These are phyloP conservation scores for Calonectris borealis DNA, from an alignment of 2,113 vertebrate species.

Conservation along the genomic window DNA sequence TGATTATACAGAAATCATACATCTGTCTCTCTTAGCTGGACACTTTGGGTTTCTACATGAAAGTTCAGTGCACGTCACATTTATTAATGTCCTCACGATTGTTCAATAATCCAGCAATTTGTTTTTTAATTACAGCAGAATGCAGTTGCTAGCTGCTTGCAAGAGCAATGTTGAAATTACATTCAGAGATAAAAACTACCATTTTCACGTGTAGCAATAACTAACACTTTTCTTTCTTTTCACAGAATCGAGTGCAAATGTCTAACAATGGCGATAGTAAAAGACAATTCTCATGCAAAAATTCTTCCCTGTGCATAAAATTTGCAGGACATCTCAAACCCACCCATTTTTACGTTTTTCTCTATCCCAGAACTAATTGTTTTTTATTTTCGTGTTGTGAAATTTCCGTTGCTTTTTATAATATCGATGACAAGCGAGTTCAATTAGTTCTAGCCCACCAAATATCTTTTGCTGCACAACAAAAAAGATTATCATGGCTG, in stretches of 20 bases:
- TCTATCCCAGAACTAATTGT: background rate
- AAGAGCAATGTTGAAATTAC: slow-evolving; percentile 56
- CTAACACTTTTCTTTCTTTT: slow-evolving; percentile 41
- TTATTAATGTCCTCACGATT: slow-evolving; percentile 32
- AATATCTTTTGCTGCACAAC: slow-evolving; percentile 83
- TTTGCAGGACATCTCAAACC: slow-evolving; percentile 1
- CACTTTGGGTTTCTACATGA: background rate
- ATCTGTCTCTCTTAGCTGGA: background rate
- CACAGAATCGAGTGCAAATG: slow-evolving; percentile 66
- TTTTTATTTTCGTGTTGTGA: slow-evolving; percentile 68
- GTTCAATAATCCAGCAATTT: slow-evolving; percentile 60
- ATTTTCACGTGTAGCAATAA: slow-evolving; percentile 26
- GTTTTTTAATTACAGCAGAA: slow-evolving; percentile 38
- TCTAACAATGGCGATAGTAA: slow-evolving; percentile 54
- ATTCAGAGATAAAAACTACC: slow-evolving; percentile 71
- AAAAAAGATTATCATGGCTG: slow-evolving; percentile 77
- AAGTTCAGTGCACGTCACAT: slow-evolving; percentile 21
- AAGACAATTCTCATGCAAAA: slow-evolving; percentile 77
- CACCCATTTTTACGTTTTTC: background rate
- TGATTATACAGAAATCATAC: background rate
- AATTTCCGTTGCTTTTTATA: slow-evolving; percentile 71
- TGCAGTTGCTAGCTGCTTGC: slow-evolving; percentile 49
- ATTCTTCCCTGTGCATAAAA: slow-evolving; percentile 52
- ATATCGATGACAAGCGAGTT: slow-evolving; percentile 85
- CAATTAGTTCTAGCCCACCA: slow-evolving; percentile 91